These are phyloP conservation scores for Pristis pectinata DNA, from an alignment of 2,797 vertebrate species.

Conservation along the genomic window DNA sequence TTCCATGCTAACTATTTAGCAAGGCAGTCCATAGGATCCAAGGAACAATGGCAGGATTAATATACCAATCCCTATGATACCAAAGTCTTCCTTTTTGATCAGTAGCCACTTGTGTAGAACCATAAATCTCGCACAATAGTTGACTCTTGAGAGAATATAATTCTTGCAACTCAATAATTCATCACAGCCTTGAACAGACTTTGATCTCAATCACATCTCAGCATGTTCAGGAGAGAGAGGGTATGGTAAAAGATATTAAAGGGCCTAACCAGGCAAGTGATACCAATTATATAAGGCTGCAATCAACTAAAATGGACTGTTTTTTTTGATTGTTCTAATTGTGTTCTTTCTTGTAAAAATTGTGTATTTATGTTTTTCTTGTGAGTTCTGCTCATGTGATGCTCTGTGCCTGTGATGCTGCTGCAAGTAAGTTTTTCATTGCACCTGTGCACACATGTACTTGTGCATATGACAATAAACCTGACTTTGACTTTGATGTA, in stretches of 20 bases:
- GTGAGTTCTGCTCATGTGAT: no score
- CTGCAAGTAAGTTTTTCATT: no score
- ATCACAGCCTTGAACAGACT: not conserved
- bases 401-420: no score
- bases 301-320: no score
- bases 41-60: not conserved
- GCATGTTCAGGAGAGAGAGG: not conserved
- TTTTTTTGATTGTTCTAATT: no score
- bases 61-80: not conserved
- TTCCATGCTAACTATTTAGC: not conserved
- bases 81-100: not conserved
- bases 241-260: not conserved
- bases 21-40: not conserved
- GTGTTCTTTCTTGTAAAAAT: no score
- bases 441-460: no score
- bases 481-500: no score
- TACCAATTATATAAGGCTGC: no score
- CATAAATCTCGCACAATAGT: not conserved
- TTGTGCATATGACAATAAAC: no score
- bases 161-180: conserved; percentile 2
- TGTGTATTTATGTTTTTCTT: no score
- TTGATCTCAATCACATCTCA: not conserved
- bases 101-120: not conserved
- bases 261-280: not conserved
- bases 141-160: not conserved